These are phyloP conservation scores for Pyrocephalus nanus DNA, from an alignment of 2,797 vertebrate species.

Conservation along the genomic window DNA sequence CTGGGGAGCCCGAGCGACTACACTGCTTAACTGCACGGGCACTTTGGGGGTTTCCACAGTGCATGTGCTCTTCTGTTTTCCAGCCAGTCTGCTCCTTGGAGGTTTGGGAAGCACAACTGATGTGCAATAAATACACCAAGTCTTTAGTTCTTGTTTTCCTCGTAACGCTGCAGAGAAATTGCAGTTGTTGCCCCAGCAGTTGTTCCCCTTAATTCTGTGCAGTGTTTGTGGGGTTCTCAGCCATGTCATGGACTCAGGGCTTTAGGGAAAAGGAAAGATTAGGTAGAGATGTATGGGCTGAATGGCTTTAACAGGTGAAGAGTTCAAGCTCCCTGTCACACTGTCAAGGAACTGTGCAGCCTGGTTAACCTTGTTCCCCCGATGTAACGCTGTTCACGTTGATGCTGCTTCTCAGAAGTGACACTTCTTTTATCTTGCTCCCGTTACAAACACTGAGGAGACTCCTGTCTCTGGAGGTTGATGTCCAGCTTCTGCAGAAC, in stretches of 20 bases:
- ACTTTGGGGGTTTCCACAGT: background rate
- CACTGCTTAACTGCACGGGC: rapidly evolving
- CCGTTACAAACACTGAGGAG: background rate
- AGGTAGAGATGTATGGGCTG: background rate
- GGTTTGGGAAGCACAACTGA: background rate
- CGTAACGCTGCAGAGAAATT: background rate
- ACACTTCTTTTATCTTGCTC: background rate
- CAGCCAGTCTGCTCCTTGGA: background rate
- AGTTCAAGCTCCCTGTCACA: background rate
- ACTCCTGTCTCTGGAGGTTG: rapidly evolving
- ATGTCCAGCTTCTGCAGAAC: background rate
- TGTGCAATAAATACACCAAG: background rate
- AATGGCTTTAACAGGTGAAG: background rate
- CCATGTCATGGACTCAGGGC: rapidly evolving
- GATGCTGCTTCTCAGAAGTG: background rate
- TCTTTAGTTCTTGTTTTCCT: background rate
- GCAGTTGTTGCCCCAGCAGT: background rate
- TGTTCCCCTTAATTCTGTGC: rapidly evolving
- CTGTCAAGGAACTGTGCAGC: background rate
- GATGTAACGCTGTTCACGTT: background rate
- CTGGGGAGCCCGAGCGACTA: rapidly evolving
- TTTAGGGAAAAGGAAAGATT: background rate
- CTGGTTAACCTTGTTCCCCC: background rate
- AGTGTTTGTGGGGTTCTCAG: rapidly evolving
- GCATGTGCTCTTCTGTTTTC: background rate